Evolutionary conservation across 2,888 invertebrate species (phyloP), one percentile per base, ranked within the genome.

Genomic region (Laothoe populi): DNA sequence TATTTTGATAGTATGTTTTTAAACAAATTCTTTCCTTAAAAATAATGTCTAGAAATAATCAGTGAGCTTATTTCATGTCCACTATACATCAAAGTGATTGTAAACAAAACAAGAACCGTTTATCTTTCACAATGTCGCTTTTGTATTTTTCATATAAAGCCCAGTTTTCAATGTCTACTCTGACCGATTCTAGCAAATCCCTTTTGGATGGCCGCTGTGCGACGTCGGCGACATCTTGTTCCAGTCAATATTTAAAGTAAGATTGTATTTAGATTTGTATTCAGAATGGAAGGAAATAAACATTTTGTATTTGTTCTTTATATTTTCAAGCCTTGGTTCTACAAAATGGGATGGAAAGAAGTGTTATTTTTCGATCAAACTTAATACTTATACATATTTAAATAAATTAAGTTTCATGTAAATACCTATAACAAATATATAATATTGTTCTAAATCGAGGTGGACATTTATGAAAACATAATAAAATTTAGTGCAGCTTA

Each of bases 141-240:
- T 70, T 62, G 66, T 71, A 67, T 66, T 60, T 62, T 24, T 24
- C 10, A 23, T 0, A 60, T 13, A 60, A 49, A 60, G 7, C 35
- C 24, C 11, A 48, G 16, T 46, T 46, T 58, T 58, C 38, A 38
- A 62, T 63, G 57, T 60, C 45, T 63, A 60, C 21, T 40, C 57
- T 60, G 57, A 60, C 60, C 63, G 60, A 63, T 57, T 60, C 63
- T 46, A 57, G 57, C 57, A 63, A 63, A 60, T 53, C 63, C 57
- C 63, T 26, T 48, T 40, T 57, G 35, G 57, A 60, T 60, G 57
- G 60, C 60, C 45, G 60, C 35, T 57, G 21, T 48, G 46, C 31
- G 11, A 57, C 57, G 31, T 49, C 49, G 53, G 38, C 26, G 23
- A 49, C 13, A 57, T 26, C 35, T 57, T 44, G 60, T 19, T 60